phyloP scores from a whole-genome alignment of 2,113 vertebrate genomes.

The Pseudonaja textilis region DNA sequence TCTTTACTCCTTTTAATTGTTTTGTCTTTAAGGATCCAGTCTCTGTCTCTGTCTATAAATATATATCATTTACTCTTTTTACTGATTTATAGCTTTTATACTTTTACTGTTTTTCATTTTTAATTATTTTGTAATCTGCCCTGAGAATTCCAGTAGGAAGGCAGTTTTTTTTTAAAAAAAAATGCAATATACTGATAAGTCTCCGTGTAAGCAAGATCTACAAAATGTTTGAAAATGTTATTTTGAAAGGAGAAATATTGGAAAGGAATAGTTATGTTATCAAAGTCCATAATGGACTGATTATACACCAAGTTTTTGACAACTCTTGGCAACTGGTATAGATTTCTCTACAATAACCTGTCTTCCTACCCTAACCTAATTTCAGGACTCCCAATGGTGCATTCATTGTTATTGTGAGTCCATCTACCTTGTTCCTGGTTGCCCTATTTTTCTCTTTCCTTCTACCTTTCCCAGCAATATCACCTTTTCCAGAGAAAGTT shows the following conservation, averaged over 20 bases:
- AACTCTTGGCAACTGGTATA: neutral
- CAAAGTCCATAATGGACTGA: neutral
- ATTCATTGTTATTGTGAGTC: neutral
- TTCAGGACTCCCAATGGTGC: neutral
- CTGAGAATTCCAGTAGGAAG: neutral
- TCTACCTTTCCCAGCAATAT: neutral
- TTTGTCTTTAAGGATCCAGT: neutral
- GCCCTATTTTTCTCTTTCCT: neutral
- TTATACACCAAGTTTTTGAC: neutral
- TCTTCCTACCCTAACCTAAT: neutral
- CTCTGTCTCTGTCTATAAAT: too few relatives aligned
- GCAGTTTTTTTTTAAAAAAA: neutral
- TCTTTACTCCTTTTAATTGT: neutral
- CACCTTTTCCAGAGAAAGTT: neutral
- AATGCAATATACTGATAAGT: neutral
- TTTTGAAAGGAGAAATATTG: neutral
- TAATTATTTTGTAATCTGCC: neutral
- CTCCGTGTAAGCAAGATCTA: neutral
- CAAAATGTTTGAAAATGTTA: neutral
- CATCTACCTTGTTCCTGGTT: neutral
- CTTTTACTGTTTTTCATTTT: neutral
- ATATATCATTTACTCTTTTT: neutral
- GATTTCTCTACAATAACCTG: neutral
- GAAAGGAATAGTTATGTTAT: neutral
- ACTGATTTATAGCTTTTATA: neutral